A percentile compares a stretch with the other conserved stretches of the same genome.
These are phyloP conservation scores for Myrmecophaga tridactyla DNA, from an alignment of 2,113 vertebrate species.

Conservation along the genomic window DNA sequence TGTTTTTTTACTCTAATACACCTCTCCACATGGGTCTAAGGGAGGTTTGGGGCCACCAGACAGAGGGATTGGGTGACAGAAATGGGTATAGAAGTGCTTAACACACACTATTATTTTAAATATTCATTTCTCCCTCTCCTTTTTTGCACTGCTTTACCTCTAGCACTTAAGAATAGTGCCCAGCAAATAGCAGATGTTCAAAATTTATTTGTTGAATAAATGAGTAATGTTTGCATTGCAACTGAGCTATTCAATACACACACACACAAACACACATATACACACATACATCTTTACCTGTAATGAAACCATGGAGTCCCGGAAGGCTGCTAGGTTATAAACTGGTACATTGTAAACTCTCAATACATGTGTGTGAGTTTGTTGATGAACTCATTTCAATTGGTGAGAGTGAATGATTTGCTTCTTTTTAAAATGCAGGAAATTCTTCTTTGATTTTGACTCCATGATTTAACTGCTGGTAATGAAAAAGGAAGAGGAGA, in stretches of 20 bases:
- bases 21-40: too few species aligned
- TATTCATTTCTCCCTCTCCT: not conserved
- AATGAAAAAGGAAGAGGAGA: not conserved
- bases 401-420: not conserved
- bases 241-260: not conserved
- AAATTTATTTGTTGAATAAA: not conserved
- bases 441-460: not conserved
- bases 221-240: not conserved
- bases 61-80: too few species aligned
- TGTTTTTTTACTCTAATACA: too few species aligned
- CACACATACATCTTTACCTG: not conserved
- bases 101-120: too few species aligned
- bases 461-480: not conserved
- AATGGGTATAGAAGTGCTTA: too few species aligned
- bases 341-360: not conserved
- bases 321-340: not conserved
- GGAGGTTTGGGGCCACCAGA: too few species aligned
- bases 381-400: not conserved
- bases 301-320: not conserved
- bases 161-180: not conserved
- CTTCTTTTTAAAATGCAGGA: not conserved
- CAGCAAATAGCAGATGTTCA: not conserved
- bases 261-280: too few species aligned
- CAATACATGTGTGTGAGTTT: not conserved
- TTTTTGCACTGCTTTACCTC: not conserved